Conservation (phyloP, 2,797 vertebrate species). For the Toxotes lorentzi region DNA sequence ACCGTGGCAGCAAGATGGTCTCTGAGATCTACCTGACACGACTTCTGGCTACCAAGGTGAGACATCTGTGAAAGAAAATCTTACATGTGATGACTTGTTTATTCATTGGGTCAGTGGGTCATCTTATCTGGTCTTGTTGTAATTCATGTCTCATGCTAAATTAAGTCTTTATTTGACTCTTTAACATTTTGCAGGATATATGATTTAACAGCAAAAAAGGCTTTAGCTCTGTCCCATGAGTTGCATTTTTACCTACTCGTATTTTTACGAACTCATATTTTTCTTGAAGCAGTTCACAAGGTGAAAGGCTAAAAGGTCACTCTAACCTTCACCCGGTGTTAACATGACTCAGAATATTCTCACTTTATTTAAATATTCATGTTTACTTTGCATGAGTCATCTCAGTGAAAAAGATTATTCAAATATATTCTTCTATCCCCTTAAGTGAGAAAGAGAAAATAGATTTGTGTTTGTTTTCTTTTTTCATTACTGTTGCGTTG, state of each 20-base stretch:
- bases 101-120: not conserved
- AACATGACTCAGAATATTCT: constrained; percentile 47
- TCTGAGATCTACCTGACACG: constrained; percentile 98
- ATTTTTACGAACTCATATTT: not conserved
- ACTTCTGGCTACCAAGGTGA: constrained; percentile 96
- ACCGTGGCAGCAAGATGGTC: constrained; percentile 99
- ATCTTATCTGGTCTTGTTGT: not conserved
- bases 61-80: not conserved
- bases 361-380: constrained; percentile 65
- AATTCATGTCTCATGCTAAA: not conserved
- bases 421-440: constrained; percentile 77
- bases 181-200: not conserved
- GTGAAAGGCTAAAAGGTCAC: constrained; percentile 63
- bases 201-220: constrained; percentile 1
- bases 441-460: constrained; percentile 71
- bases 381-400: constrained; percentile 70
- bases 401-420: constrained; percentile 72
- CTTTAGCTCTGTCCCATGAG: not conserved
- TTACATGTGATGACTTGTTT: not conserved
- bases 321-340: constrained; percentile 39
- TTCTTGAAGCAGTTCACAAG: constrained; percentile 29
- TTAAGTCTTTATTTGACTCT: not conserved
- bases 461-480: constrained; percentile 75
- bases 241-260: not conserved
- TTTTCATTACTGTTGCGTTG: constrained; percentile 66